Evolutionary conservation across 2,888 invertebrate species (phyloP).

Genomic region (Hemaris fuciformis): DNA sequence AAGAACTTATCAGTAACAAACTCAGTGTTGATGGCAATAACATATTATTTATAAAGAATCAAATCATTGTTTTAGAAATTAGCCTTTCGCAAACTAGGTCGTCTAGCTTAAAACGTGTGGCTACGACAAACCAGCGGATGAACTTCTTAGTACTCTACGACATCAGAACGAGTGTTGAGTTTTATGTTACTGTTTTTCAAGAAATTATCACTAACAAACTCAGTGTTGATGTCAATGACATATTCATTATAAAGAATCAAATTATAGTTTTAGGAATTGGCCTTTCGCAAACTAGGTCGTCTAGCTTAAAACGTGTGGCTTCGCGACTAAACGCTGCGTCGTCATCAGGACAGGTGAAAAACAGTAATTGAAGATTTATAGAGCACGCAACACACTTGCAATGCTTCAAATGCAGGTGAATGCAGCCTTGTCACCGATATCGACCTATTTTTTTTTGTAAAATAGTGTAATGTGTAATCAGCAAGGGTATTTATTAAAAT

Average conservation of each 20-base stretch:
- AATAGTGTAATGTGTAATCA: not conserved
- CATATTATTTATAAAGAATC: too few species aligned
- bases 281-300: not conserved
- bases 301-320: not conserved
- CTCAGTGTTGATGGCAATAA: too few species aligned
- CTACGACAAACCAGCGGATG: too few species aligned
- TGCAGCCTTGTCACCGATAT: not conserved
- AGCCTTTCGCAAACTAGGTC: not conserved
- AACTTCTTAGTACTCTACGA: too few species aligned
- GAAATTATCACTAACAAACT: too few species aligned
- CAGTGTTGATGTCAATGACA: too few species aligned
- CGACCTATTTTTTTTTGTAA: not conserved
- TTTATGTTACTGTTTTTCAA: too few species aligned
- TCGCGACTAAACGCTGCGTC: not conserved
- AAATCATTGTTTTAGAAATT: not conserved
- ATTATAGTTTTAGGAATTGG: not conserved
- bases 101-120: not conserved
- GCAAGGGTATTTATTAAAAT: not conserved
- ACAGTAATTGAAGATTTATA: constrained; percentile 6
- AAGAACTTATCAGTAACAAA: too few species aligned
- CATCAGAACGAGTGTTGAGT: too few species aligned
- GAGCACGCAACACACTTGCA: constrained; percentile 10
- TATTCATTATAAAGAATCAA: too few species aligned
- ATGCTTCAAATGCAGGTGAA: constrained; percentile 8
- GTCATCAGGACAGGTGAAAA: not conserved